Evolutionary conservation across 2,113 vertebrate genomes (phyloP).

Genomic region (Mola mola): DNA sequence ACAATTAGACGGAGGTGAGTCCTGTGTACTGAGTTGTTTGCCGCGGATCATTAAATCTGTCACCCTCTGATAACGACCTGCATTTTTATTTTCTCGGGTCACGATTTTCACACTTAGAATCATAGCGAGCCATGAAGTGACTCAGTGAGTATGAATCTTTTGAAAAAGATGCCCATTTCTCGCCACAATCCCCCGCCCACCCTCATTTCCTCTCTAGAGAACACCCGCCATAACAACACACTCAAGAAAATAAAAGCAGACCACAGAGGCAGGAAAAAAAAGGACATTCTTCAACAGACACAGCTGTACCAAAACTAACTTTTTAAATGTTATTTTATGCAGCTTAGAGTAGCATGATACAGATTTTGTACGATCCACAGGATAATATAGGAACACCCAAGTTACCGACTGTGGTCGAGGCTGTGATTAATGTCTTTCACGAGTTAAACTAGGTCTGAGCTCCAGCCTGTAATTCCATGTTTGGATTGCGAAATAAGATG

Average conservation of each 20-base stretch:
- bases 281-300: neutral
- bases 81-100: too few species aligned
- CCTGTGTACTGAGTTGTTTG: too few species aligned
- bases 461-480: neutral
- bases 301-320: neutral
- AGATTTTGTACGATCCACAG: too few species aligned
- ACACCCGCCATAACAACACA: neutral
- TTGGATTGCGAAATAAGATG: neutral
- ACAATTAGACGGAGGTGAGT: too few species aligned
- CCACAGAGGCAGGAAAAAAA: neutral
- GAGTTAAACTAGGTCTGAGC: neutral
- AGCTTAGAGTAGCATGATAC: too few species aligned
- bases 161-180: slow-evolving; percentile 3
- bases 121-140: neutral
- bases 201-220: slow-evolving; percentile 45
- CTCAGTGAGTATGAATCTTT: slow-evolving; percentile 5
- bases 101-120: neutral
- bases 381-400: too few species aligned
- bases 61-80: too few species aligned
- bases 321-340: too few species aligned
- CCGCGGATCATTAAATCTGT: too few species aligned
- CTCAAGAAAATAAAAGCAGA: neutral
- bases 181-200: neutral
- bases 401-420: too few species aligned
- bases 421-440: too few species aligned